These are phyloP conservation scores for Sebastolobus alascanus DNA, from an alignment of 2,797 vertebrate species.

Conservation along the genomic window DNA sequence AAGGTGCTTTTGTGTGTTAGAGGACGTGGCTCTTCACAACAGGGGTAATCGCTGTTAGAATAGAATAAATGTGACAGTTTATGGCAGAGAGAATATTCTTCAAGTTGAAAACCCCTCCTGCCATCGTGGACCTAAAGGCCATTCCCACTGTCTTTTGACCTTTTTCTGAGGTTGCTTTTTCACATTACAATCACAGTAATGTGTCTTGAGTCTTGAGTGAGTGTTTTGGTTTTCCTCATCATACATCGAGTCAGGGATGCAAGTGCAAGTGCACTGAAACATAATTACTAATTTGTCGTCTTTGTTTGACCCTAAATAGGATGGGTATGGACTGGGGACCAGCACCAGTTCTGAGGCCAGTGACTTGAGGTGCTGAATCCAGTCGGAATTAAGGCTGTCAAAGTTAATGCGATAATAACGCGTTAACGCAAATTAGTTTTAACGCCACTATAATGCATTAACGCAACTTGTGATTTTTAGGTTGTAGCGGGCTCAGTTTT, in stretches of 20 bases:
- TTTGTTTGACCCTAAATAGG: constrained; percentile 5
- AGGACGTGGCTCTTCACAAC: constrained; percentile 52
- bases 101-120: constrained; percentile 55
- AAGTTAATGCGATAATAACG: too few relatives aligned
- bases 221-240: constrained; percentile 34
- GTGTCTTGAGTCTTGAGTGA: too few relatives aligned
- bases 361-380: not conserved
- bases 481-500: too few relatives aligned
- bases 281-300: constrained; percentile 4
- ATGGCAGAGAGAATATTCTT: constrained; percentile 65
- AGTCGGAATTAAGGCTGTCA: too few relatives aligned
- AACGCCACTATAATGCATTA: too few relatives aligned
- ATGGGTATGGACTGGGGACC: not conserved
- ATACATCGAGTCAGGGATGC: not conserved
- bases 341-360: not conserved
- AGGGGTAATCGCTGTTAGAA: constrained; percentile 35
- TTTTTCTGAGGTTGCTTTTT: constrained; percentile 57
- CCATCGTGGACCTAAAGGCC: constrained; percentile 57
- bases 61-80: constrained; percentile 65
- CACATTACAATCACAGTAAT: constrained; percentile 40
- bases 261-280: constrained; percentile 3
- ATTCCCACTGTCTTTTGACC: constrained; percentile 71
- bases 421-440: too few relatives aligned
- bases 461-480: too few relatives aligned
- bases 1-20: constrained; percentile 41